phyloP scores from a whole-genome alignment of 2,113 vertebrate genomes.

The Pituophis catenifer region DNA sequence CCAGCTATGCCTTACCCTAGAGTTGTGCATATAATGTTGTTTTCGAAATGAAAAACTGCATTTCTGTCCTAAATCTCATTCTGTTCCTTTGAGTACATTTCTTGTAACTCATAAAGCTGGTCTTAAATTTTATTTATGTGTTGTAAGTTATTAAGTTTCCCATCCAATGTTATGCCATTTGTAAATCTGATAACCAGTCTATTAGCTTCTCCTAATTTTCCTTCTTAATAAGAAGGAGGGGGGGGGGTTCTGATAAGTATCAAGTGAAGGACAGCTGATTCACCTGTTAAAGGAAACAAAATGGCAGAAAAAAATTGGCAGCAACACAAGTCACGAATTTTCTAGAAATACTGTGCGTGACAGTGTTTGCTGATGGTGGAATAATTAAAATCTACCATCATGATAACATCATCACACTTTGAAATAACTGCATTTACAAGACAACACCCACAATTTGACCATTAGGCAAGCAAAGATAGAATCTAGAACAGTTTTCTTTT shows the following conservation, averaged over 20 bases:
- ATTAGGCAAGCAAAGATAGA: background rate
- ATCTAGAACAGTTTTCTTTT: background rate
- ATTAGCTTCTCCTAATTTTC: background rate
- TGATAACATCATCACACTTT: background rate
- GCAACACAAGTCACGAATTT: background rate
- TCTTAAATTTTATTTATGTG: background rate
- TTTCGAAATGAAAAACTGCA: background rate
- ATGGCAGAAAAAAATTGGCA: background rate
- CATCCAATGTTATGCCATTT: background rate
- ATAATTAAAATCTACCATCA: background rate
- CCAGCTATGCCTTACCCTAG: background rate
- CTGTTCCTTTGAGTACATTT: background rate
- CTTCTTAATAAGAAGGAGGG: background rate
- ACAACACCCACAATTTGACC: background rate
- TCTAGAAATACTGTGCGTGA: background rate
- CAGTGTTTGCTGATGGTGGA: background rate
- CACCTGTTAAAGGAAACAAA: background rate
- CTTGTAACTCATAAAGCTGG: background rate
- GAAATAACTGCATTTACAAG: background rate
- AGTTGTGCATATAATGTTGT: background rate
- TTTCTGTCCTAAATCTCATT: background rate
- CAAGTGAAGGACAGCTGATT: background rate
- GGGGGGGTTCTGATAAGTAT: background rate
- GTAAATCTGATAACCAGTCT: background rate
- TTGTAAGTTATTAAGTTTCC: background rate